Base-by-base conservation (phyloP, 2,888 invertebrate species). In the Ischnus inquisitorius region DNA sequence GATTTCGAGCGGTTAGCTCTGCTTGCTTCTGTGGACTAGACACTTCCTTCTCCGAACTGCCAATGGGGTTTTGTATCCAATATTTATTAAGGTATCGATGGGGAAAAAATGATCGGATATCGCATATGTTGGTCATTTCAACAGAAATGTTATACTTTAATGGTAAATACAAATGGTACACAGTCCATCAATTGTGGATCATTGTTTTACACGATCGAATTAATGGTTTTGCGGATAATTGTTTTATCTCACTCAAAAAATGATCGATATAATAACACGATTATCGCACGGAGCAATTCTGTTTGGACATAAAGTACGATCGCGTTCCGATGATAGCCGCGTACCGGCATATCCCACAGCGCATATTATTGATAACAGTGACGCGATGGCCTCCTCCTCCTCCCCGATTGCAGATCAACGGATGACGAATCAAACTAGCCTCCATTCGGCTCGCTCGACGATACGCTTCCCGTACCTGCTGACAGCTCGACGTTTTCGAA, bases 341-440 rank as follows among this genome's bases (percentile, higher is more conserved):
- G 43, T 77, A 83, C 67, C 71, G 71, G 76, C 76, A 72, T 76
- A 76, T 46, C 78, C 46, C 43, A 57, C 74, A 65, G 28, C 60
- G 72, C 79, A 72, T 78, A 77, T 78, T 74, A 84, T 74, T 80
- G 80, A 83, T 72, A 80, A 83, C 80, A 68, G 60, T 72, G 28
- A 28, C 34, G 51, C 34, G 39, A 22, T 77, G 69, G 69, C 25
- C 46, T 46, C 46, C 46, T 46, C 46, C n/a, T 46, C 43, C 43
- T 25, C 46, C 25, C 64, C 46, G 77, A 77, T 84, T 69, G 80
- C 68, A 83, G 68, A 80, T 80, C 74, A 80, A 77, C 72, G 68
- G 74, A 80, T 80, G 80, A 84, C 74, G 83, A 83, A 80, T 83
- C 72, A 80, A 80, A 80, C 62, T 62, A 51, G 71, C 67, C 39